Evolutionary conservation across 2,113 vertebrate species (phyloP), one percentile per base, ranked within the genome.

Genomic region (Syngnathus scovelli): DNA sequence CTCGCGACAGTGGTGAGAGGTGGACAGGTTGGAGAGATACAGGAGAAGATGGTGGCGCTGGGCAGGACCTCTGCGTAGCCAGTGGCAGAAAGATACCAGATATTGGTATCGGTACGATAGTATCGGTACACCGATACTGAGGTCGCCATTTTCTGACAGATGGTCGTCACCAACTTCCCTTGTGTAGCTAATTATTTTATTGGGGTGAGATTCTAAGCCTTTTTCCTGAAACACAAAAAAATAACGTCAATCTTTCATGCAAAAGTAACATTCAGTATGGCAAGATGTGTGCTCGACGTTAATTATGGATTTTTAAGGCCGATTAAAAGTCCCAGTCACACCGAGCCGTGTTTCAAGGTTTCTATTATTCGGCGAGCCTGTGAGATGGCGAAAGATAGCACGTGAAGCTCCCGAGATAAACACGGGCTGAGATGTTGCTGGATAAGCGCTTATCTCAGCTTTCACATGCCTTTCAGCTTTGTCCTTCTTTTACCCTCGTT

Each of bases 231-330:
- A 33, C 27, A 33, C 27, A 3, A 33, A 3, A 33, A 33, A 33
- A 33, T 33, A 2, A 33, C 27, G 3, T 33, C 27, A 33, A 33
- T 33, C 27, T 33, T 33, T 33, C 27, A 70, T 67, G 69, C 23
- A 37, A 82, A 89, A 83, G 55, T 75, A 82, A 74, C 81, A 69
- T 61, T 41, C 13, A 13, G 13, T 67, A 63, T 74, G 68, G 73
- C 79, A 77, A 76, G 60, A 68, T 72, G 66, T 81, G 67, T 83
- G 78, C 75, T 71, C 64, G 49, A 60, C 51, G 81, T 87, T 90
- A 88, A 90, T 90, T 88, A 86, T 70, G 72, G 77, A 81, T 87
- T 78, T 77, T 82, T 76, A 83, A 83, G 85, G 82, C 82, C 84
- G 87, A 90, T 90, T 89, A 89, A 88, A 83, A 86, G 78, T 76